Evolutionary conservation across 2,797 vertebrate species (phyloP).

Genomic region (Triplophysa bombifrons): DNA sequence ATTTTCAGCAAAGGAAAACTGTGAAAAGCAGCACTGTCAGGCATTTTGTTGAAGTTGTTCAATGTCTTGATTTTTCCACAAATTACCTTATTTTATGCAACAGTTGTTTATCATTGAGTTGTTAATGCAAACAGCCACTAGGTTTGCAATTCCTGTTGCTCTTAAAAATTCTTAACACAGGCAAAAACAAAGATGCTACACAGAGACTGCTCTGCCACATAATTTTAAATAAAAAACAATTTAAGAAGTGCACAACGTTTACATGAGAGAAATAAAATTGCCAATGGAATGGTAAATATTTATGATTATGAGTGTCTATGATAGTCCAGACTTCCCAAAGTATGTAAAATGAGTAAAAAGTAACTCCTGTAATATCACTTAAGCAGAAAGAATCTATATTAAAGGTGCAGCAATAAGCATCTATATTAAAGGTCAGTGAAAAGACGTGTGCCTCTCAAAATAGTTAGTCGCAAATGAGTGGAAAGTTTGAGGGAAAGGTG

Average conservation of each 20-base stretch:
- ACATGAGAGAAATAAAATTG: slow-evolving; percentile 28
- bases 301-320: slow-evolving; percentile 41
- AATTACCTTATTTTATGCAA: not conserved
- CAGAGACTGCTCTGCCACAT: slow-evolving; percentile 33
- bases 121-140: not conserved
- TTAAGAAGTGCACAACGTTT: slow-evolving; percentile 10
- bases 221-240: slow-evolving; percentile 2
- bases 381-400: slow-evolving; percentile 38
- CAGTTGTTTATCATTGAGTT: not conserved
- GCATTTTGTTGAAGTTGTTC: not conserved
- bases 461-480: slow-evolving; percentile 55
- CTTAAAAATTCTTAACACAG: slow-evolving; percentile 53
- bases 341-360: slow-evolving; percentile 22
- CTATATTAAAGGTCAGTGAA: slow-evolving; percentile 54
- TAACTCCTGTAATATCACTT: slow-evolving; percentile 43
- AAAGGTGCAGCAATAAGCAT: slow-evolving; percentile 22
- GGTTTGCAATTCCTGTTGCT: slow-evolving; percentile 55
- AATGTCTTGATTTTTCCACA: not conserved
- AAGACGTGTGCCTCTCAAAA: slow-evolving; percentile 68
- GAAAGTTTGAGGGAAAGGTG: slow-evolving; percentile 61
- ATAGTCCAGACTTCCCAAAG: slow-evolving; percentile 43
- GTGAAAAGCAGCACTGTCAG: not conserved
- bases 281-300: not conserved
- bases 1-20: not conserved
- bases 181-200: slow-evolving; percentile 36